These are phyloP conservation scores for Heliocidaris tuberculata DNA, from an alignment of 35 echinoderm and acorn worm species.

Conservation along the genomic window DNA sequence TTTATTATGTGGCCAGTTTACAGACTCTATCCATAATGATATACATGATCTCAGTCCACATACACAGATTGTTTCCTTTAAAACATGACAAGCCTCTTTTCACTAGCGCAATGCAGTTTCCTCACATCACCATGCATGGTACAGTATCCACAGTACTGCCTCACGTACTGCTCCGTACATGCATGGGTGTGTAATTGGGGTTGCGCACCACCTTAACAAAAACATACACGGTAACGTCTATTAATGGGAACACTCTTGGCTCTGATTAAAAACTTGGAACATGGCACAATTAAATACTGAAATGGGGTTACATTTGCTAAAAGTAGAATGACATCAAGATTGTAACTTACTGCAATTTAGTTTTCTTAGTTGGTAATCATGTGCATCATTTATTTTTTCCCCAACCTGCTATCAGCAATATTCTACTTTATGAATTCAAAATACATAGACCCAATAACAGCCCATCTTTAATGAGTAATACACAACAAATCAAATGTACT, in stretches of 20 bases:
- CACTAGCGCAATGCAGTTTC: not conserved
- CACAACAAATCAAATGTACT: not conserved
- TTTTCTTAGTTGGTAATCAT: not conserved
- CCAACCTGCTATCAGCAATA: not conserved
- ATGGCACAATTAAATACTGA: not conserved
- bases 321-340: not conserved
- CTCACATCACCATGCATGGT: not conserved
- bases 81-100: not conserved
- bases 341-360: not conserved
- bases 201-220: not conserved
- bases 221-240: not conserved
- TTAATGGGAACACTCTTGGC: not conserved
- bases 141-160: not conserved
- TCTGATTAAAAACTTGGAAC: not conserved
- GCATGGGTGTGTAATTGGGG: not conserved
- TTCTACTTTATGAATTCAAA: not conserved
- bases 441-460: not conserved
- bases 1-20: constrained; percentile 12
- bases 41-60: not conserved
- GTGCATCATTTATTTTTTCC: not conserved
- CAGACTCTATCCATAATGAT: not conserved
- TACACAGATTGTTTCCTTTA: not conserved
- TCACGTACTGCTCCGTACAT: not conserved
- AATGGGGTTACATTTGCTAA: not conserved
- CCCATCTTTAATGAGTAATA: not conserved